These are phyloP conservation scores for Paracanthobrama guichenoti DNA, from an alignment of 2,113 vertebrate genomes.

Conservation along the genomic window DNA sequence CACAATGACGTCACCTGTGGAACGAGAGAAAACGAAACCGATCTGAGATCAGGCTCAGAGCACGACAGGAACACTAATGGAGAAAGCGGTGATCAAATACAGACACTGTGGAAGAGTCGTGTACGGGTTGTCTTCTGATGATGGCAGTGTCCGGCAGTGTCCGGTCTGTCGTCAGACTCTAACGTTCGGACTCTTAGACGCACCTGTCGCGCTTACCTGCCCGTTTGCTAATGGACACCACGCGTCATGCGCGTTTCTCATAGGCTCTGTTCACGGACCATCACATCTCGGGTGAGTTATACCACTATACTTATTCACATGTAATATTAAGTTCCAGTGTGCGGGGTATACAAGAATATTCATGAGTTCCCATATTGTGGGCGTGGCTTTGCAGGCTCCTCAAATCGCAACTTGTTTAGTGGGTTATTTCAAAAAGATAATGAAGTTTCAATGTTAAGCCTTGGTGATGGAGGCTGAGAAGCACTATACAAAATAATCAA, in stretches of 20 bases:
- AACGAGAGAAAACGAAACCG: background rate
- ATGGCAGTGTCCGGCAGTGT: background rate
- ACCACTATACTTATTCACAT: no score
- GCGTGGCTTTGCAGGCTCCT: no score
- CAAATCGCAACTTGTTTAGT: background rate
- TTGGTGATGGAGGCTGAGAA: no score
- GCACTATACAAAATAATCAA: no score
- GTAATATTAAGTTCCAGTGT: background rate
- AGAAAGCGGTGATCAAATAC: constrained; percentile 57
- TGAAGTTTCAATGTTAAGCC: no score
- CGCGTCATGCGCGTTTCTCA: constrained; percentile 52
- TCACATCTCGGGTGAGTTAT: constrained; percentile 55
- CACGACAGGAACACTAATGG: constrained; percentile 44
- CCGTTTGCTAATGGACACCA: constrained; percentile 61
- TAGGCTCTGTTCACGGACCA: constrained; percentile 56
- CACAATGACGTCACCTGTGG: background rate
- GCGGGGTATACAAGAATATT: background rate
- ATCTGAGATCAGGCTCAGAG: background rate
- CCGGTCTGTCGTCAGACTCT: constrained; percentile 50
- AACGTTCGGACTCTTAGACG: constrained; percentile 55
- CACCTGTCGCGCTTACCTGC: constrained; percentile 59
- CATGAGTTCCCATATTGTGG: background rate
- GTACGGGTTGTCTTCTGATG: constrained; percentile 47
- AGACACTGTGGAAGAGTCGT: constrained; percentile 60
- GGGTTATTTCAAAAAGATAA: no score